Evolutionary conservation across 2,888 invertebrate genomes (phyloP).

Genomic region (Coecobrya sp.): DNA sequence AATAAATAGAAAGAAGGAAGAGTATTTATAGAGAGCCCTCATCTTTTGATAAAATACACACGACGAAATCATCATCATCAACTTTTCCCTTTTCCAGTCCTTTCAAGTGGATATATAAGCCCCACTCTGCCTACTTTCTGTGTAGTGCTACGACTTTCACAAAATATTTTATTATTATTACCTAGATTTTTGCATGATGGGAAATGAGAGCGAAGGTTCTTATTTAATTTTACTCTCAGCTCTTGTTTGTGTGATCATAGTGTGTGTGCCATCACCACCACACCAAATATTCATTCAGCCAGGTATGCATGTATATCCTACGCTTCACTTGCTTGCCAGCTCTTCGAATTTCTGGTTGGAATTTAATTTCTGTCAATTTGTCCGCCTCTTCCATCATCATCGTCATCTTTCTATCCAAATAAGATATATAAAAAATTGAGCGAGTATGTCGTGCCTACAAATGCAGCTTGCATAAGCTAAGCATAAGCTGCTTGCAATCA

Average conservation of each 20-base stretch:
- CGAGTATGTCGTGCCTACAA: background rate
- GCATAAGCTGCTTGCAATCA: background rate
- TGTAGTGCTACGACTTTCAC: background rate
- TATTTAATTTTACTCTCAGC: slow-evolving; percentile 27
- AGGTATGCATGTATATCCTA: background rate
- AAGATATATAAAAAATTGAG: background rate
- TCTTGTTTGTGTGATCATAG: too few species aligned
- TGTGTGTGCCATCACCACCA: too few species aligned
- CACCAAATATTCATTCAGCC: too few species aligned
- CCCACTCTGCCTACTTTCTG: too few species aligned
- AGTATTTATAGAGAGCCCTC: too few species aligned
- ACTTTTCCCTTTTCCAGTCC: too few species aligned
- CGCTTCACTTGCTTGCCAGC: background rate
- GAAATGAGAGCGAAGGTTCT: slow-evolving; percentile 17
- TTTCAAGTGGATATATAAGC: background rate
- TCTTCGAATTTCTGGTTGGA: background rate
- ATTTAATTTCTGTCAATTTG: slow-evolving; percentile 43
- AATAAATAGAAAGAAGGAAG: background rate
- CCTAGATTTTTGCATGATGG: background rate
- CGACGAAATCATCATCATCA: too few species aligned
- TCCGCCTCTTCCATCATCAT: slow-evolving; percentile 16
- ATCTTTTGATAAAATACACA: too few species aligned
- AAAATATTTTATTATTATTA: background rate
- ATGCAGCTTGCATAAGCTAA: background rate
- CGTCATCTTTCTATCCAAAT: background rate